Percentiles rank a stretch among this genome's conserved stretches.
Evolutionary conservation across 2,113 vertebrate genomes (phyloP).

Genomic region (Rhynchopsitta pachyrhyncha): DNA sequence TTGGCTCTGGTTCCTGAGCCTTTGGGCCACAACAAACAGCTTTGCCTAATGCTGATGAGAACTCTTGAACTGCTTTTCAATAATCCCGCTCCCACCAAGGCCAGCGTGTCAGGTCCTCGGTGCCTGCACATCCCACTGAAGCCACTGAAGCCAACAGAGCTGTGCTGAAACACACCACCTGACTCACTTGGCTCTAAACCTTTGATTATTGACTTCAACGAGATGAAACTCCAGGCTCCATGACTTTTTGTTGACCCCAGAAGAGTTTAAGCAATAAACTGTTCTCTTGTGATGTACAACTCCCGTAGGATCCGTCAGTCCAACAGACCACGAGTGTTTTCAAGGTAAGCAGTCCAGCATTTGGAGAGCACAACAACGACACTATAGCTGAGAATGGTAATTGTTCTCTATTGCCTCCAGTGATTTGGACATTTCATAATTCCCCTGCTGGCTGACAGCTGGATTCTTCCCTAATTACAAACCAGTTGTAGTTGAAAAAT

Average conservation of each 20-base stretch:
- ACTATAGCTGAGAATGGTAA: conserved; percentile 1
- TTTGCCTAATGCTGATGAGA: neutral
- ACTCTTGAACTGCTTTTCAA: neutral
- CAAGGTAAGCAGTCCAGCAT: neutral
- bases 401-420: conserved; percentile 29
- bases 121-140: neutral
- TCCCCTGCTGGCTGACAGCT: conserved; percentile 56
- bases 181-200: conserved; percentile 14
- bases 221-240: neutral
- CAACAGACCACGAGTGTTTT: neutral
- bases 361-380: neutral
- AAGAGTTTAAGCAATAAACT: conserved; percentile 30
- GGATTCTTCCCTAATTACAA: conserved; percentile 65
- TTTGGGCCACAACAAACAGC: neutral
- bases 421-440: conserved; percentile 54
- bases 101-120: neutral
- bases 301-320: neutral
- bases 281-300: conserved; percentile 1
- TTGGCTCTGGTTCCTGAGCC: neutral
- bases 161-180: neutral
- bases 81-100: neutral
- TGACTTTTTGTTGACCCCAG: conserved; percentile 53
- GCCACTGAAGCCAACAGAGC: neutral
- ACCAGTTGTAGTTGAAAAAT: conserved; percentile 59
- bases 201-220: neutral